Percentiles rank a stretch among this genome's conserved stretches.
Conservation (phyloP, 2,888 invertebrate species). For the Lagria hirta region DNA sequence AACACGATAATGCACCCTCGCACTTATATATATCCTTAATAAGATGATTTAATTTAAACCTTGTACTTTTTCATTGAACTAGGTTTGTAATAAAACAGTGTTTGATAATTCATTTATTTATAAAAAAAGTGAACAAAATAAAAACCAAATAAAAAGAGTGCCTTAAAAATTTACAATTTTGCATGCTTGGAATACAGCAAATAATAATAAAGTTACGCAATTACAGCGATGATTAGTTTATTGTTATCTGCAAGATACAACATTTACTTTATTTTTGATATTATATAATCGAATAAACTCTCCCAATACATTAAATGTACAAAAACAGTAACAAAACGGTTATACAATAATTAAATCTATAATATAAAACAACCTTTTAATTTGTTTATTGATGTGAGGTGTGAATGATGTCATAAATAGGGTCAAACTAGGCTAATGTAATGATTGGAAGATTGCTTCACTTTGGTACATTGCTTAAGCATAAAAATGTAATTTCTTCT, state of each 20-base stretch:
- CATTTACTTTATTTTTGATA: constrained; percentile 16
- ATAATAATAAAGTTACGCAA: too few species aligned
- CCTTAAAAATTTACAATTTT: too few species aligned
- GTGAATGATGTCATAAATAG: constrained; percentile 20
- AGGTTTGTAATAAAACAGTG: too few species aligned
- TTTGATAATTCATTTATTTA: too few species aligned
- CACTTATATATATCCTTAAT: too few species aligned
- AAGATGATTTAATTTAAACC: too few species aligned
- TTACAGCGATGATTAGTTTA: too few species aligned
- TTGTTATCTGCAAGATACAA: constrained; percentile 22
- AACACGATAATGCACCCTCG: too few species aligned
- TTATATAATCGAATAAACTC: constrained; percentile 21
- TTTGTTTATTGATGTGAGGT: constrained; percentile 11
- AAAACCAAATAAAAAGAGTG: too few species aligned
- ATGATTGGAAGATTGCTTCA: constrained; percentile 28
- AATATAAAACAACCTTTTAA: constrained; percentile 11
- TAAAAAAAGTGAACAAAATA: too few species aligned
- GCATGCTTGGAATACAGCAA: constrained; percentile 19
- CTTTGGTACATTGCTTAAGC: constrained; percentile 25
- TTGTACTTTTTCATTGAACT: too few species aligned
- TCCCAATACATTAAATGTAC: constrained; percentile 24
- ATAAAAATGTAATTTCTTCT: constrained; percentile 11
- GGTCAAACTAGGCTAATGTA: constrained; percentile 16
- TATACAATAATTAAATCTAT: constrained; percentile 13
- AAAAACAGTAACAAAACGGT: constrained; percentile 17